These are phyloP conservation scores for Megalonaias nervosa DNA, from an alignment of 1,140 invertebrate genomes.

Conservation along the genomic window DNA sequence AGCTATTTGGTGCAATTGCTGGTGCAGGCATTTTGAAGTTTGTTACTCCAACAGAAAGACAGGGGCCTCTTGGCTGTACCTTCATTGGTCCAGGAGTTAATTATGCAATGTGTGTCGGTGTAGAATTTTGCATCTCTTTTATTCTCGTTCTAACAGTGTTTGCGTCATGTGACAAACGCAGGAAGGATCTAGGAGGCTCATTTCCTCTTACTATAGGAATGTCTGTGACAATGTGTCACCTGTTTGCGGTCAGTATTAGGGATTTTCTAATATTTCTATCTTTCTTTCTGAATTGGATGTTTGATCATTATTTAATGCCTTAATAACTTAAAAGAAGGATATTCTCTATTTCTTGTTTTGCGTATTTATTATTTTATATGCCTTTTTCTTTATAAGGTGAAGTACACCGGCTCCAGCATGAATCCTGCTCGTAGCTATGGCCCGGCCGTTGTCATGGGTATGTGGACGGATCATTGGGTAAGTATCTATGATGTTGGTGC, in stretches of 20 bases:
- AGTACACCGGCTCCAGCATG: conserved; percentile 62
- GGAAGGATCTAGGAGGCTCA: not conserved
- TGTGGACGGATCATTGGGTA: conserved; percentile 84
- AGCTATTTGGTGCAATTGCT: not conserved
- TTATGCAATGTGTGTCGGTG: not conserved
- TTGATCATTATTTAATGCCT: too few species aligned
- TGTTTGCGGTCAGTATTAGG: not conserved
- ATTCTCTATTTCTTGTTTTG: too few species aligned
- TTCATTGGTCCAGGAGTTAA: not conserved
- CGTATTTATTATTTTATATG: not conserved
- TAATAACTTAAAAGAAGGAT: too few species aligned
- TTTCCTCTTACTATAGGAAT: not conserved
- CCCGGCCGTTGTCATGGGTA: conserved; percentile 75
- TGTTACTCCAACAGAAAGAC: not conserved
- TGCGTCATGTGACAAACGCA: not conserved
- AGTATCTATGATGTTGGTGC: conserved; percentile 47
- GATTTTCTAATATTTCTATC: too few species aligned
- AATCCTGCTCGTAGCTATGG: conserved; percentile 60
- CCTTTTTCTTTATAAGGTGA: conserved; percentile 44
- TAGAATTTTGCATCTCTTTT: not conserved
- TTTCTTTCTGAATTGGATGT: too few species aligned
- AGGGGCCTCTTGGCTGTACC: not conserved
- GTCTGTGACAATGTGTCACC: not conserved
- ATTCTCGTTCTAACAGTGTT: not conserved
- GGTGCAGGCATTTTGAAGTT: not conserved